phyloP scores from a whole-genome alignment of 1,140 invertebrate genomes.

The Zaprionus ghesquierei region DNA sequence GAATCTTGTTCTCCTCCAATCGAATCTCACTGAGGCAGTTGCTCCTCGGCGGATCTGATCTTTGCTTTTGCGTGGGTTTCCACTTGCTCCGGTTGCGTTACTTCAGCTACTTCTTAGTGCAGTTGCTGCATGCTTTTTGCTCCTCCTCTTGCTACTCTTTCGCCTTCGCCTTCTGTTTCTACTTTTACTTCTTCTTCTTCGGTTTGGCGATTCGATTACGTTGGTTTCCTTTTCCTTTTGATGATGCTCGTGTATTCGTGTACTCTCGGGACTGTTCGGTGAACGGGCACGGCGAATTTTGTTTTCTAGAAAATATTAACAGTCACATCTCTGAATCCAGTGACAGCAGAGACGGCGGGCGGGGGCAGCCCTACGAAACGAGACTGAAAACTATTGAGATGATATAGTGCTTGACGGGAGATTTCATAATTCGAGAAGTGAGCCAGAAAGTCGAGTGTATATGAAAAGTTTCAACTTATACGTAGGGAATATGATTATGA shows the following conservation, averaged over 20 bases:
- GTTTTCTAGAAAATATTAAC: constrained; percentile 18
- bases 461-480: no score
- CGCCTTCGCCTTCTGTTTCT: background rate
- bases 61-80: background rate
- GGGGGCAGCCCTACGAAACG: background rate
- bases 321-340: constrained; percentile 26
- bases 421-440: background rate
- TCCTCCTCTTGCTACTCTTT: background rate
- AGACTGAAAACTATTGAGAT: background rate
- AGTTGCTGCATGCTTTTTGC: background rate
- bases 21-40: background rate
- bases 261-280: constrained; percentile 21
- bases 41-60: background rate
- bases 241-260: background rate
- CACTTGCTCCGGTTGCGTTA: background rate
- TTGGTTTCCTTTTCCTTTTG: background rate
- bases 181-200: background rate
- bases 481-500: no score
- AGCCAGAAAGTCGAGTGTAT: background rate
- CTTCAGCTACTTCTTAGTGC: background rate
- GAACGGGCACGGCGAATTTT: constrained; percentile 51
- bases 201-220: background rate
- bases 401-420: background rate
- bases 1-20: background rate
- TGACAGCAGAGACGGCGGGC: constrained; percentile 30